Conservation (phyloP, 2,113 vertebrate species). For the Xyliphius kryptos region DNA sequence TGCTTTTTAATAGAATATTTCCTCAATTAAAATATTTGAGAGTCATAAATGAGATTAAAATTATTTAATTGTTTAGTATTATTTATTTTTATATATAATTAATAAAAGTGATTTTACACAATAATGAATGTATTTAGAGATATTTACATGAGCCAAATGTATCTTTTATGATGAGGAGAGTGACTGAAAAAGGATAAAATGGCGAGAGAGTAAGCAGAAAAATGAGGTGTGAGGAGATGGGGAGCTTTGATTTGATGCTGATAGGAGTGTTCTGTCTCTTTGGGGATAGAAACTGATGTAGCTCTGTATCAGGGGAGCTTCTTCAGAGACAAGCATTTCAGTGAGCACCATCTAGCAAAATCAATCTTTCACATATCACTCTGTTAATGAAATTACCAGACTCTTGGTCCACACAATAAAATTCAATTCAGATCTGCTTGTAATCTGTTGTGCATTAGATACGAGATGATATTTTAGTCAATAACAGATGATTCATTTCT, state of each 20-base stretch:
- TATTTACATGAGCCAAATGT: no score
- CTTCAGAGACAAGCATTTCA: constrained; percentile 14
- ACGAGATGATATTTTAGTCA: not conserved
- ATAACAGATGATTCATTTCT: not conserved
- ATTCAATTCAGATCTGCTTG: not conserved
- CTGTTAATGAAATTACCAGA: constrained; percentile 7
- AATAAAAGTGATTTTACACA: no score
- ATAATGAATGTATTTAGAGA: no score
- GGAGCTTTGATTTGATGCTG: constrained; percentile 41
- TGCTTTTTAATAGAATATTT: no score
- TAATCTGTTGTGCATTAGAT: not conserved
- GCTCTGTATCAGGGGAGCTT: constrained; percentile 17
- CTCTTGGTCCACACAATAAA: not conserved
- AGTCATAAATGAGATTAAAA: no score
- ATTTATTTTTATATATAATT: no score
- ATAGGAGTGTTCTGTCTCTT: constrained; percentile 27
- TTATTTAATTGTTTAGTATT: no score
- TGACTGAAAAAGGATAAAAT: not conserved
- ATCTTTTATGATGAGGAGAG: not conserved
- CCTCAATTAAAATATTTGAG: no score
- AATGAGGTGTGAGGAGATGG: constrained; percentile 21
- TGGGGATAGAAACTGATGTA: constrained; percentile 36
- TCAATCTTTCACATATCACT: constrained; percentile 7
- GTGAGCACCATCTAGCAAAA: not conserved
- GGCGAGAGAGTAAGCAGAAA: constrained; percentile 22